A percentile compares a stretch with the other conserved stretches of the same genome.
Conservation (phyloP, 2,797 vertebrate genomes). For the Kryptopterus vitreolus region DNA sequence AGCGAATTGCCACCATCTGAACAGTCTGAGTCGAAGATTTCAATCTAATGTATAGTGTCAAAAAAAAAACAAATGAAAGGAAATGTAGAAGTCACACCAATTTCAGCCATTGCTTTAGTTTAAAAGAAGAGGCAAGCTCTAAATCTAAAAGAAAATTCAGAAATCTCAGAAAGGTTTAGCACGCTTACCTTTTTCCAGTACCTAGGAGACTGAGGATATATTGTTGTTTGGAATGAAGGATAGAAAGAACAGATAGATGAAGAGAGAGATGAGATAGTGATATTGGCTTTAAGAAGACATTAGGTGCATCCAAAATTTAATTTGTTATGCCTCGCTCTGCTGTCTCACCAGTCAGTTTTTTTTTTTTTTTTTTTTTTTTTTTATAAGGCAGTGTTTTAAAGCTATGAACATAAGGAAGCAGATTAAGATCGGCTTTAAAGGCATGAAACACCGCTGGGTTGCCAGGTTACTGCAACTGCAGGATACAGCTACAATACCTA, state of each 20-base stretch:
- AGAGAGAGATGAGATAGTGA: slow-evolving; percentile 1
- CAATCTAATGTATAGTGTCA: neutral
- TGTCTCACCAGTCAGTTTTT: neutral
- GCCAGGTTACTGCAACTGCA: neutral
- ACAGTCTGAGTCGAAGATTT: neutral
- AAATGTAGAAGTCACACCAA: neutral
- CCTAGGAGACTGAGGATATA: slow-evolving; percentile 80
- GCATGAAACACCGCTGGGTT: neutral
- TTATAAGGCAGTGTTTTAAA: slow-evolving; percentile 1
- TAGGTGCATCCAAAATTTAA: neutral
- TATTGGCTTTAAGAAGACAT: neutral
- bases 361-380: no score
- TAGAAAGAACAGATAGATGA: slow-evolving; percentile 28
- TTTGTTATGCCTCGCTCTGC: neutral
- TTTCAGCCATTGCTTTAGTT: neutral
- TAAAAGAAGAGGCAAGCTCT: neutral
- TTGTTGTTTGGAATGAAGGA: slow-evolving; percentile 61
- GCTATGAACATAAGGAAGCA: neutral
- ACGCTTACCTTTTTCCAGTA: slow-evolving; percentile 83
- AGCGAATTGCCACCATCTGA: no score
- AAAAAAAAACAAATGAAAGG: neutral
- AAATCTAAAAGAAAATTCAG: neutral
- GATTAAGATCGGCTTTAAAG: neutral
- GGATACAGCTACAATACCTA: neutral
- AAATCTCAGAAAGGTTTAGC: neutral